Evolutionary conservation across 2,888 invertebrate genomes (phyloP).

Genomic region (Stramonita haemastoma): DNA sequence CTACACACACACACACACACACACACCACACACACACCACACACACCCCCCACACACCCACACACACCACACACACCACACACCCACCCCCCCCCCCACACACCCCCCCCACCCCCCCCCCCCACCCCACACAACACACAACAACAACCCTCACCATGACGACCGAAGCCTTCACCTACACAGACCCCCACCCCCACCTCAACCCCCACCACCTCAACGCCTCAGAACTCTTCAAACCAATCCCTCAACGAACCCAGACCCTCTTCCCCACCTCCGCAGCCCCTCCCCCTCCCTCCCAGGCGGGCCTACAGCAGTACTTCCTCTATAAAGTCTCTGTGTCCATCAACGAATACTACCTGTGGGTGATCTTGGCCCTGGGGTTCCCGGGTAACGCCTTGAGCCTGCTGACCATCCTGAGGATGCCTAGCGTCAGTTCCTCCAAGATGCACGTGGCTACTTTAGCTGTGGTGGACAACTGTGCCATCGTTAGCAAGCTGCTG

Average conservation of each 20-base stretch:
- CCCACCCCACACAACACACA: background rate
- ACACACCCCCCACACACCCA: too few relatives aligned
- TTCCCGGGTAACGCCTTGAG: slow-evolving; percentile 54
- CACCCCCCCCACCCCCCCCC: background rate
- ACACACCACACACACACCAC: too few relatives aligned
- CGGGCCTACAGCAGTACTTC: slow-evolving; percentile 31
- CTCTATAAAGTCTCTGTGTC: slow-evolving; percentile 37
- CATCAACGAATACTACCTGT: slow-evolving; percentile 46
- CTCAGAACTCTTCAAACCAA: background rate
- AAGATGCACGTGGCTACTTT: slow-evolving; percentile 62
- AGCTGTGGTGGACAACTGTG: slow-evolving; percentile 62
- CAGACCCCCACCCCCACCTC: background rate
- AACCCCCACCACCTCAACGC: background rate
- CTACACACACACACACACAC: too few relatives aligned
- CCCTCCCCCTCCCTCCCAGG: background rate
- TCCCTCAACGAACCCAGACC: slow-evolving; percentile 9
- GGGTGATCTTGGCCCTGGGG: slow-evolving; percentile 45
- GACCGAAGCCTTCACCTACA: background rate
- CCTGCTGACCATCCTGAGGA: slow-evolving; percentile 60
- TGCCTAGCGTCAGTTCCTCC: slow-evolving; percentile 65
- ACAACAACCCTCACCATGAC: background rate
- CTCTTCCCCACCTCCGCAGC: background rate
- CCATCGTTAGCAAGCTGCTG: slow-evolving; percentile 59
- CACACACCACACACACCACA: background rate
- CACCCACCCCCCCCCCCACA: background rate